Conservation (phyloP, 2,888 invertebrate genomes). For the Bursaphelenchus okinawaensis region DNA sequence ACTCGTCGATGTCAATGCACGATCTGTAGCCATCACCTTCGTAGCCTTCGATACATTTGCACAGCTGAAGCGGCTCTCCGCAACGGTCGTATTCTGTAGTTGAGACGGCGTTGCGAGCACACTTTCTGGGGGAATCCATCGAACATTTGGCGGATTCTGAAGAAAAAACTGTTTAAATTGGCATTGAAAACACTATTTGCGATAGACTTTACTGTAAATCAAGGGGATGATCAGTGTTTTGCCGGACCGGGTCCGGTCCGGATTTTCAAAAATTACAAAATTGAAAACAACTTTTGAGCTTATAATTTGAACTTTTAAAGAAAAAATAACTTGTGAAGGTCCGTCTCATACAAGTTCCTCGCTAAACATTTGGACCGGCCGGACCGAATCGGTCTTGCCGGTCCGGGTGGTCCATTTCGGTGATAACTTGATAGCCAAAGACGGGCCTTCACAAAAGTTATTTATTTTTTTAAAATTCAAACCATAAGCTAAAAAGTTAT, state of each 20-base stretch:
- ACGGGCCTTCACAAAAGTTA: too few relatives aligned
- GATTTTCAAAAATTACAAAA: slow-evolving; percentile 4
- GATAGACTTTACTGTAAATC: not conserved
- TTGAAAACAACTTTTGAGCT: too few relatives aligned
- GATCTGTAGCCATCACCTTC: slow-evolving; percentile 48
- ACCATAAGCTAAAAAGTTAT: too few relatives aligned
- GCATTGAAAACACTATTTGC: not conserved
- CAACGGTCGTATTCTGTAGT: slow-evolving; percentile 53
- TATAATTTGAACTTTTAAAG: too few relatives aligned
- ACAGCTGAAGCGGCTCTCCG: slow-evolving; percentile 50
- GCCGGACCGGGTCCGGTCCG: not conserved
- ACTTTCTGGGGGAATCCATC: slow-evolving; percentile 24
- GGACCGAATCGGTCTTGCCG: too few relatives aligned
- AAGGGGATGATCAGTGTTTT: too few relatives aligned
- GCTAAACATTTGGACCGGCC: too few relatives aligned
- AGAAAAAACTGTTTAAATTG: not conserved
- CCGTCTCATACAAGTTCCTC: too few relatives aligned
- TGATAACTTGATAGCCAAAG: too few relatives aligned
- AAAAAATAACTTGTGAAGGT: too few relatives aligned
- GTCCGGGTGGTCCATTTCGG: too few relatives aligned
- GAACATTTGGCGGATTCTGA: slow-evolving; percentile 16
- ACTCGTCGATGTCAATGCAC: slow-evolving; percentile 53
- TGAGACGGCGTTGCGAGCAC: slow-evolving; percentile 54
- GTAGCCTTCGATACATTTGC: slow-evolving; percentile 55
- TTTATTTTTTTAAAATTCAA: too few relatives aligned